Base-by-base conservation (phyloP, 2,888 invertebrate species). In the Mesorhabditis spiculigera region DNA sequence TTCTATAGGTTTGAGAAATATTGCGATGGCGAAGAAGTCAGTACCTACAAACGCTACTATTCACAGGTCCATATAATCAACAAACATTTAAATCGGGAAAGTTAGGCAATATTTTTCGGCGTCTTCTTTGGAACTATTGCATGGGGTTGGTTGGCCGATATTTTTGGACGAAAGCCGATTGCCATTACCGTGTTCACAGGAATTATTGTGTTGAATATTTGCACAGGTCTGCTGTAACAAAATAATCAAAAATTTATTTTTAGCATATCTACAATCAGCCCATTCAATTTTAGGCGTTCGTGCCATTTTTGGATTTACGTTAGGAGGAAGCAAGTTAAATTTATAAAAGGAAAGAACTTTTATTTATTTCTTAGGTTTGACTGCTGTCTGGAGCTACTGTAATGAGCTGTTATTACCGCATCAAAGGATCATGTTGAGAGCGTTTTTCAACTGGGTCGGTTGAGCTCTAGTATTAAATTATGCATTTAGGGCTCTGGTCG, bases 161-260 rank as follows among this genome's bases (percentile, higher is more conserved):
- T 50, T 50, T n/a, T 13, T 50, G 58, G 58, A 13, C 58, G 58
- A 50, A 50, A 50, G 58, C 58, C 58, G 58, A 50, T 50, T n/a
- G 8, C 58, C 2, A 2, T 50, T 13, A 10, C n/a, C n/a, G 58
- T 50, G 2, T 50, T 50, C n/a, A n/a, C 10, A 10, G 58, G 58
- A 50, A 13, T 10, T 50, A n/a, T 50, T 10, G 58, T 50, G 58
- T 50, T 50, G 8, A 50, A 50, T 3, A 28, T 28, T 28, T 28
- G 28, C 28, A 28, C 28, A 28, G 28, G 28, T 28, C 28, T 28
- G 3, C 28, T 28, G 28, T 28, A 28, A 1, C 28, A 28, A 28
- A 28, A 28, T 28, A 28, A 28, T 28, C 3, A 28, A 28, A 28
- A 28, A 28, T 28, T 1, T 3, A 50, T n/a, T 13, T 50, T 50